These are phyloP conservation scores for Sceloporus tristichus DNA, from an alignment of 2,113 vertebrate genomes.

Conservation along the genomic window DNA sequence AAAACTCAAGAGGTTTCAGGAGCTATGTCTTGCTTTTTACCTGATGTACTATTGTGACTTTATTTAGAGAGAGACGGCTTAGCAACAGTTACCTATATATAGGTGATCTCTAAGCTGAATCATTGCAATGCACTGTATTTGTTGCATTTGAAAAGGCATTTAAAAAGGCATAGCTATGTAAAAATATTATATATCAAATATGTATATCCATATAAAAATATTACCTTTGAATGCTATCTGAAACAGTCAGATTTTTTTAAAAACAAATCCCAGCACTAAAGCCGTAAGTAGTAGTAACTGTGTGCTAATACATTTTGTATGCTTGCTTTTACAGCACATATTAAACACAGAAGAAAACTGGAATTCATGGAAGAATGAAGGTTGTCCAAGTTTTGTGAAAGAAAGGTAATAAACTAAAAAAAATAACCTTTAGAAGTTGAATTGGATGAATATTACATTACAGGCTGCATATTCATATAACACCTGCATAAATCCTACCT, in stretches of 20 bases:
- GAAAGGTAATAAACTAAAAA: conserved; percentile 85
- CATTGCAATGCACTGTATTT: neutral
- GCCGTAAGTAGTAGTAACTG: conserved; percentile 21
- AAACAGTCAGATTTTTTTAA: neutral
- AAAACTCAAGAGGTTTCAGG: neutral
- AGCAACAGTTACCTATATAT: neutral
- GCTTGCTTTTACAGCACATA: conserved; percentile 86
- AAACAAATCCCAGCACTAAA: conserved; percentile 13
- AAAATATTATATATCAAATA: too few relatives aligned
- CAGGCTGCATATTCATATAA: neutral
- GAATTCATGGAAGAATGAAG: conserved; percentile 99
- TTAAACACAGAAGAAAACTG: conserved; percentile 98
- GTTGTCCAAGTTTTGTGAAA: conserved; percentile 97
- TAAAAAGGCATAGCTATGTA: neutral
- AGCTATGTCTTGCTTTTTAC: neutral
- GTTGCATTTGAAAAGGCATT: neutral
- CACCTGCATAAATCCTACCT: neutral
- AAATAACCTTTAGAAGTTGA: conserved; percentile 6
- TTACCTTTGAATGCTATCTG: neutral
- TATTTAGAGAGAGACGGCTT: neutral
- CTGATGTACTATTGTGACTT: neutral
- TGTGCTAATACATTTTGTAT: neutral
- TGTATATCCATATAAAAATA: neutral
- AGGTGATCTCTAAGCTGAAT: neutral
- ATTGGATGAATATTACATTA: neutral